Evolutionary conservation across 2,113 vertebrate genomes (phyloP), one percentile per base, ranked within the genome.

Genomic region (Labeo rohita): DNA sequence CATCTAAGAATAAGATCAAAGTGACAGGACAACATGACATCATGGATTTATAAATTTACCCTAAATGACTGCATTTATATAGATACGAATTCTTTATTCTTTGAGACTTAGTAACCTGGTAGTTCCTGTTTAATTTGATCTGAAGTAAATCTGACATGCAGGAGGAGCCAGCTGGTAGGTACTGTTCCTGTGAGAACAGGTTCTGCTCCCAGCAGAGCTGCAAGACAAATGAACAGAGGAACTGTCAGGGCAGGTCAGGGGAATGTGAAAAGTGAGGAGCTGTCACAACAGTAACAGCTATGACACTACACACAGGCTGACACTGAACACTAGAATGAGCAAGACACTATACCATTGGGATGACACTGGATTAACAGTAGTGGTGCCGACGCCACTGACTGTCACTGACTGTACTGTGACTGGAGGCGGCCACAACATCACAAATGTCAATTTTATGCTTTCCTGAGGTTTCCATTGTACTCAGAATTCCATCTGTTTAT

Each of bases 341-440:
- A 75, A 75, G 50, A 23, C 45, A 34, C 74, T 34, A 49, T 54
- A 28, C 49, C 23, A 77, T 77, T 54, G 47, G 23, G 23, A 54
- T 77, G 15, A 77, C 74, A 54, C 12, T 52, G 13, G 28, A 34
- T 50, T 52, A 77, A 54, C 23, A 52, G 23, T 77, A 16, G 49
- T 18, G 74, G 1, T 52, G 74, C 74, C 9, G 6, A 76, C 47
- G 50, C 73, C 9, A n/a, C 49, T 36, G 45, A 49, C 36, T 56
- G 75, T 77, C 36, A 87, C 61, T 78, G 28, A 72, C 16, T 87
- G 11, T 59, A 39, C 59, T 77, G 56, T 76, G 43, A 75, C 78
- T 39, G n/a, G 8, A 52, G 73, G 13, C 6, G 8, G 47, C n/a
- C 21, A 75, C 45, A 75, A 75, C 73, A 49, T 74, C 72, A 39